phyloP scores from a whole-genome alignment of 2,113 vertebrate species.

The Aramus guarauna region DNA sequence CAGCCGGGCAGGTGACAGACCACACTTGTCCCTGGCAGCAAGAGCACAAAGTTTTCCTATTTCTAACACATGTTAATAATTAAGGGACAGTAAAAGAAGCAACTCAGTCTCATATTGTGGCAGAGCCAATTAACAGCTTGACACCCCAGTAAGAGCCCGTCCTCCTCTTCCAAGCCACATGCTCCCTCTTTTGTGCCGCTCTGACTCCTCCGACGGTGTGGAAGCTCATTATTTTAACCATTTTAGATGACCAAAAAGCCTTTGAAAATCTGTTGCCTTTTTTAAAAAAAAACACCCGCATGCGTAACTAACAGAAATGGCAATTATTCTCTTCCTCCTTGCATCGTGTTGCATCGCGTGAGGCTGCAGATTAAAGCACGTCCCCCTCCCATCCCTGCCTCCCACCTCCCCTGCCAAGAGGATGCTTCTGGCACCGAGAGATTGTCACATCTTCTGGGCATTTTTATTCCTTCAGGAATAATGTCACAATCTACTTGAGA shows the following conservation, averaged over 20 bases:
- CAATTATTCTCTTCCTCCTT: not conserved
- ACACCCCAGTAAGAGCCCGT: not conserved
- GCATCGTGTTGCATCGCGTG: fast-evolving
- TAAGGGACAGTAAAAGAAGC: not conserved
- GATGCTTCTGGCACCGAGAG: not conserved
- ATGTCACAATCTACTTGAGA: not conserved
- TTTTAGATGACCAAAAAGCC: not conserved
- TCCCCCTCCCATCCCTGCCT: not conserved
- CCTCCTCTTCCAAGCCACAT: not conserved
- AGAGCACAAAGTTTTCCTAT: not conserved
- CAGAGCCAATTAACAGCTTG: not conserved
- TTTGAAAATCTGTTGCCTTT: not conserved
- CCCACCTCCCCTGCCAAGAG: not conserved
- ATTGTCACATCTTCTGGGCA: not conserved
- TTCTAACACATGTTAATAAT: not conserved
- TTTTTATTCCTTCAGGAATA: not conserved
- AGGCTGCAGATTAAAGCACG: not conserved
- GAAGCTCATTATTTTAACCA: not conserved
- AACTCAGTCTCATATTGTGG: not conserved
- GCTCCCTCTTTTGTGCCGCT: not conserved
- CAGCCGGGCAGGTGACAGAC: not conserved
- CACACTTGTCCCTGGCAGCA: not conserved
- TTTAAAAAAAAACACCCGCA: not conserved
- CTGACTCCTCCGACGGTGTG: not conserved
- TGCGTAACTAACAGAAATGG: not conserved